Conservation (phyloP, 2,113 vertebrate genomes). For the Neotoma lepida region DNA sequence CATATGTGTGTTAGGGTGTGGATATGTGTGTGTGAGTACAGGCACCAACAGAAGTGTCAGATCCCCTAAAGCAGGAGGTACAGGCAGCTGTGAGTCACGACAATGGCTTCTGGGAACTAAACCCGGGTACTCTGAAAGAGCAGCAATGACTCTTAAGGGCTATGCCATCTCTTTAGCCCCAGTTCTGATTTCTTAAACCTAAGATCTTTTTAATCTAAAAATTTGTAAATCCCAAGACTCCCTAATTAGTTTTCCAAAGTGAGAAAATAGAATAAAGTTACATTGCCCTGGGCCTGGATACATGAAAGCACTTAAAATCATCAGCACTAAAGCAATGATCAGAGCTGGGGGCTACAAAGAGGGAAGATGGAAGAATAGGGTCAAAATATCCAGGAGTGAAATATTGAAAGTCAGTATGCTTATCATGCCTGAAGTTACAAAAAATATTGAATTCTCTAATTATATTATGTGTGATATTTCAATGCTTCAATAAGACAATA, state of each 20-base stretch:
- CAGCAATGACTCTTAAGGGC: background rate
- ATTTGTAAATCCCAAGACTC: background rate
- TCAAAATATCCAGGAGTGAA: constrained; percentile 13
- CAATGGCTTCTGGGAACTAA: background rate
- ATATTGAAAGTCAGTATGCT: background rate
- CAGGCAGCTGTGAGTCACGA: background rate
- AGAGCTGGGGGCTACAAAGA: background rate
- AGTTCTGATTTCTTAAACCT: background rate
- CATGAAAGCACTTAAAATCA: background rate
- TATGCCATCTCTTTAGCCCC: background rate
- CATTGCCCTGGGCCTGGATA: background rate
- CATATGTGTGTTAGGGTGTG: background rate
- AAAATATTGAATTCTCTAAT: constrained; percentile 22
- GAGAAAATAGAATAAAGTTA: constrained; percentile 42
- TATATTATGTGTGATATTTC: background rate
- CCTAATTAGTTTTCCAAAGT: constrained; percentile 40
- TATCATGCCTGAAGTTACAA: background rate
- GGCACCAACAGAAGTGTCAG: background rate
- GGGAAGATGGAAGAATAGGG: background rate
- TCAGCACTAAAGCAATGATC: constrained; percentile 2
- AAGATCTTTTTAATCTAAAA: constrained; percentile 8
- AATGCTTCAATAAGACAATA: background rate
- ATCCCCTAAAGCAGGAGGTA: background rate
- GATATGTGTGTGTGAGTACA: background rate
- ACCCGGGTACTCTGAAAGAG: background rate